phyloP scores from a whole-genome alignment of 2,113 vertebrate species.

The Caranx ignobilis region DNA sequence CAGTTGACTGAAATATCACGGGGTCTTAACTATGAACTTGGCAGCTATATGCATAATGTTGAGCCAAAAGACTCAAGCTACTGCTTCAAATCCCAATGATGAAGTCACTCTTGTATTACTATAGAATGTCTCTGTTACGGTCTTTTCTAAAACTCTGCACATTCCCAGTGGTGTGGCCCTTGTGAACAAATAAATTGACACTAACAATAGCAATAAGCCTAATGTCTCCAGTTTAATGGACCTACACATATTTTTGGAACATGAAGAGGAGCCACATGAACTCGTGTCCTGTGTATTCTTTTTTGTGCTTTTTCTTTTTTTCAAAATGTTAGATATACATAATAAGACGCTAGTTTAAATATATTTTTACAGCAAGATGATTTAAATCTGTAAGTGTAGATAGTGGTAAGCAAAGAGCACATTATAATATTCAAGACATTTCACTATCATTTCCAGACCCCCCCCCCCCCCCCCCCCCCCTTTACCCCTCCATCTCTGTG shows the following conservation, averaged over 20 bases:
- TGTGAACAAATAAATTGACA: neutral
- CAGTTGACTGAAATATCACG: neutral
- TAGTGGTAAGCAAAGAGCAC: neutral
- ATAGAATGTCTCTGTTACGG: too few species aligned
- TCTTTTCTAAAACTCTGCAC: too few species aligned
- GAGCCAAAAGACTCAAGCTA: neutral
- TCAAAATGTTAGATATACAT: neutral
- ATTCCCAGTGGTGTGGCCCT: neutral
- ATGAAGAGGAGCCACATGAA: neutral
- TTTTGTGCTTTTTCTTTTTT: neutral
- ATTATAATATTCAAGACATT: neutral
- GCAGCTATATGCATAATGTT: neutral
- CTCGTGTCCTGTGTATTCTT: neutral
- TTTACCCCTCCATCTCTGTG: slow-evolving; percentile 9
- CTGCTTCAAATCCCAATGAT: too few species aligned
- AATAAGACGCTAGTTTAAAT: too few species aligned
- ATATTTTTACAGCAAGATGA: neutral
- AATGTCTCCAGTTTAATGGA: neutral
- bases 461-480: neutral
- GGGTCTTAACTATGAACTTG: neutral
- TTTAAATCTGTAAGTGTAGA: neutral
- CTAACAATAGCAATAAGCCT: neutral
- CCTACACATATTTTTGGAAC: neutral
- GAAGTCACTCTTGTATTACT: too few species aligned
- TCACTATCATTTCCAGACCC: neutral